Base-by-base conservation (phyloP, 1,140 invertebrate genomes). In the Nomia melanderi region DNA sequence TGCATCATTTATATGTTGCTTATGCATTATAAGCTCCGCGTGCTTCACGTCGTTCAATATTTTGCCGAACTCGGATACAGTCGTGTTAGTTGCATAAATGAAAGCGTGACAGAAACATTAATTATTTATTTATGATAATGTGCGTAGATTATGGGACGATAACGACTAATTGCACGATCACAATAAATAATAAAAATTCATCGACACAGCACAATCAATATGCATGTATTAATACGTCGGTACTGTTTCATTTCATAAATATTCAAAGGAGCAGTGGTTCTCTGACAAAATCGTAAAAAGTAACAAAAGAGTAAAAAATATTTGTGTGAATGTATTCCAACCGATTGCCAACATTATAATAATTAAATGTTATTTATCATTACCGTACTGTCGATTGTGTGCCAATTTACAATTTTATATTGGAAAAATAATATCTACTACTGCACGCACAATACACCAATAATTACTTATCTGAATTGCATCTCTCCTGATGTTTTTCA, bases 171-270 rank as follows among this genome's bases (percentile, higher is more conserved):
- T 67, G 36, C 11, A 5, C 41, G 31, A 50, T 67, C 47, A 50
- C n/a, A 27, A 76, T 53, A 50, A 69, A 60, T 53, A 69, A 53
- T 76, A 69, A 69, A 76, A 70, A 60, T 23, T 11, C 25, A 54
- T 4, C 20, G 41, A 76, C 33, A 29, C 31, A 23, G 8, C 41
- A 8, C 23, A 47, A 60, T 69, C 27, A 39, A 33, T 39, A 69
- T 50, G 29, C 39, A 14, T 5, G 14, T 20, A 39, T 69, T 70
- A 59, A 69, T 71, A 27, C 60, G n/a, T 17, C 20, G 56, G n/a
- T 41, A 12, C 25, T n/a, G 29, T 36, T 50, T 41, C 25, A 29
- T 66, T 75, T 57, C 27, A 67, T 75, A 67, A 75, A 67, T 75
- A 67, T 69, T 39, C 39, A 69, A 44, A 36, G 12, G 4, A 20